phyloP scores from a whole-genome alignment of 2,797 vertebrate genomes.

The Sebastes goodei region DNA sequence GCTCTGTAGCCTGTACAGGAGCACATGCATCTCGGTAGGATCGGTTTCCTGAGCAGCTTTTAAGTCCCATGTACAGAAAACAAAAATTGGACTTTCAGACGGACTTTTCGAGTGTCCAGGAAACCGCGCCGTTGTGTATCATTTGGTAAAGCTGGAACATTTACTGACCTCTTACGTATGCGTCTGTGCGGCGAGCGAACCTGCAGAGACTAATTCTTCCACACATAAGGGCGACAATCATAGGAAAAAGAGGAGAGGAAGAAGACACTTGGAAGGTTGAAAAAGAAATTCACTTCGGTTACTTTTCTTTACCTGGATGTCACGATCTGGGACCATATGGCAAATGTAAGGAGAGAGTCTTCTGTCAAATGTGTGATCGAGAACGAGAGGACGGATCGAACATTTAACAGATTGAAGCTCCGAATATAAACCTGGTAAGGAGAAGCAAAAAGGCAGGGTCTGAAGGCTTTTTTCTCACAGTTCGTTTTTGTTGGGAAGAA shows the following conservation, averaged over 20 bases:
- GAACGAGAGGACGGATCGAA: constrained; percentile 6
- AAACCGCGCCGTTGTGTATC: constrained; percentile 35
- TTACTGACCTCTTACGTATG: constrained; percentile 54
- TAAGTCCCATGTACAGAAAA: constrained; percentile 26
- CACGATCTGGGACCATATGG: constrained; percentile 23
- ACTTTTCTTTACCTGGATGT: constrained; percentile 30
- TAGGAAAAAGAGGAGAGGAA: constrained; percentile 45
- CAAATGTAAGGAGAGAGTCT: constrained; percentile 12
- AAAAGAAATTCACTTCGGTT: constrained; percentile 61
- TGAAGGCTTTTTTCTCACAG: constrained; percentile 44
- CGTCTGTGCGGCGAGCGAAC: constrained; percentile 57
- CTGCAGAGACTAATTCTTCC: constrained; percentile 39
- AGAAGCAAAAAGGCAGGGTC: constrained; percentile 43
- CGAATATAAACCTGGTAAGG: constrained; percentile 16
- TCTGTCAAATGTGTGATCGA: neutral
- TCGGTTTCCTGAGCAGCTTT: constrained; percentile 46
- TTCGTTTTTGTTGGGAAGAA: constrained; percentile 56
- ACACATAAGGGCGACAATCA: constrained; percentile 63
- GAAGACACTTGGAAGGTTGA: constrained; percentile 69
- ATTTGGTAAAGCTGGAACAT: constrained; percentile 72
- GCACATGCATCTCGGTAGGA: constrained; percentile 55
- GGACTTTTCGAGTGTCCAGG: constrained; percentile 22
- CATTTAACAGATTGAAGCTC: constrained; percentile 22
- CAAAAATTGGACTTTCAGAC: constrained; percentile 17
- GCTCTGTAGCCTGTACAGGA: constrained; percentile 88